Evolutionary conservation across 2,888 invertebrate genomes (phyloP), one percentile per base, ranked within the genome.

Genomic region (Halictus quadricinctus): DNA sequence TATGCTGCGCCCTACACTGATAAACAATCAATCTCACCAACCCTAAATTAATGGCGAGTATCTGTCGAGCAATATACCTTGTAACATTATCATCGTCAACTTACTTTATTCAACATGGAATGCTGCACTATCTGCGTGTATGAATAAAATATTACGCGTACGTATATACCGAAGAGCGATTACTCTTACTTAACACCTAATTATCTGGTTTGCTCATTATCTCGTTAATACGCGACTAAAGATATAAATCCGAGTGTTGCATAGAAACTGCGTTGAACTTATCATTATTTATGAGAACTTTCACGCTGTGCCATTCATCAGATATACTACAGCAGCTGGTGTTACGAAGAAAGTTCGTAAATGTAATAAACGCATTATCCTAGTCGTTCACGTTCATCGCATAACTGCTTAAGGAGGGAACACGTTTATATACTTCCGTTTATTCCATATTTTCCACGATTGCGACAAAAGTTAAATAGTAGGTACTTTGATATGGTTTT

Each of bases 241-340:
- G 36, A 69, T 41, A n/a, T 43, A 69, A 69, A 43, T 41, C 43
- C 69, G 69, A 0, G 10, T n/a, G 69, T 69, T 41, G 36, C 36
- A 36, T 18, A 18, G 18, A 69, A 69, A 69, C 29, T 66, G 12
- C 10, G 10, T 41, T n/a, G 12, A 69, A 43, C 8, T 69, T 12
- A 70, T n/a, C 69, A 60, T 58, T 25, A 60, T 58, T 46, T 72
- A 72, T 72, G 41, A 46, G n/a, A 72, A 69, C 36, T 41, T n/a
- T 69, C 69, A 43, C 36, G 69, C 29, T 29, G 36, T 29, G 66
- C 66, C 36, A 66, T 41, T 69, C 21, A 43, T 69, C 41, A 12
- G 12, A 5, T 12, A 0, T 43, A n/a, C 21, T n/a, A 69, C 29
- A 66, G 66, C 18, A n/a, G 3, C 54, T 10, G 21, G 25, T 15